These are phyloP conservation scores for Blastomussa wellsi DNA, from an alignment of 92 coral and sea anemone species.

Conservation along the genomic window DNA sequence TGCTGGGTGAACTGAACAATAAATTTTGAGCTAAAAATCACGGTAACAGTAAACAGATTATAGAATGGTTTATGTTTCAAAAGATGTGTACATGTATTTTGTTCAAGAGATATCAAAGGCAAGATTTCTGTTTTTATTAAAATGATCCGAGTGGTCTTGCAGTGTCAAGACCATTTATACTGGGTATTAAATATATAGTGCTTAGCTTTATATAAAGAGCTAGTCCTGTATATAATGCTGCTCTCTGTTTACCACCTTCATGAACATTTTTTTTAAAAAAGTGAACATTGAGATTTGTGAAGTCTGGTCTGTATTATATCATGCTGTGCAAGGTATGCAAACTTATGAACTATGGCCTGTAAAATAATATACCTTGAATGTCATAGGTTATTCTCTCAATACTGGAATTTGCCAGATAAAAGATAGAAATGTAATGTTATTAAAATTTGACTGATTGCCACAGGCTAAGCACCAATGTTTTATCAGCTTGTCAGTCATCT, in stretches of 20 bases:
- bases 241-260: no score
- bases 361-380: neutral
- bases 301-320: neutral
- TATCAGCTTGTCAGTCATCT: no score
- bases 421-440: neutral
- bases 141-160: neutral
- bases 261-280: no score
- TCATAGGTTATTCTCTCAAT: neutral
- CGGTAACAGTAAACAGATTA: neutral
- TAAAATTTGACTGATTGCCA: neutral
- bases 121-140: neutral
- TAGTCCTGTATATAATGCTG: neutral
- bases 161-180: neutral
- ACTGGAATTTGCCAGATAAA: neutral
- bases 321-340: neutral
- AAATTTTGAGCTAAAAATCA: neutral
- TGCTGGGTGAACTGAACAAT: neutral
- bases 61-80: neutral
- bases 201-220: neutral
- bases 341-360: neutral
- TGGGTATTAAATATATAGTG: neutral
- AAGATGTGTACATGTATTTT: neutral
- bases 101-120: neutral
- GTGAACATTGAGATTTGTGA: neutral
- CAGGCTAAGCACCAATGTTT: neutral